Evolutionary conservation across 1,140 invertebrate genomes (phyloP).

Genomic region (Idris sp.): DNA sequence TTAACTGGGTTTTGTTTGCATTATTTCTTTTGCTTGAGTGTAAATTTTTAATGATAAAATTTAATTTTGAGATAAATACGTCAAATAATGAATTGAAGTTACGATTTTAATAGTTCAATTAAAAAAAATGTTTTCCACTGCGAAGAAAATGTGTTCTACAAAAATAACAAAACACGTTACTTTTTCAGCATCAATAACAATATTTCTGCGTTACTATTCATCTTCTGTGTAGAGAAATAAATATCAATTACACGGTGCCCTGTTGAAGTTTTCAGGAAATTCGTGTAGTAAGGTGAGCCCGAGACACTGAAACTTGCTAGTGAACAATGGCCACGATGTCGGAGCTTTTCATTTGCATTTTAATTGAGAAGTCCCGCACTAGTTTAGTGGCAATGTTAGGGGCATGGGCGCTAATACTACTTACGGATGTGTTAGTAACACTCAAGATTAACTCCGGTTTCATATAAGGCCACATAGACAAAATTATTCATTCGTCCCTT

Average conservation of each 20-base stretch:
- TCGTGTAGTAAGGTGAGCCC: constrained; percentile 76
- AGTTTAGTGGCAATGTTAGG: constrained; percentile 49
- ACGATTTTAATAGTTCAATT: too few species aligned
- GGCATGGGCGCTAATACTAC: constrained; percentile 42
- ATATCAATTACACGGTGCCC: constrained; percentile 75
- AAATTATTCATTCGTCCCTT: constrained; percentile 43
- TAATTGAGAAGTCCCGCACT: constrained; percentile 68
- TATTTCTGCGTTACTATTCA: constrained; percentile 19
- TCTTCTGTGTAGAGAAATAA: constrained; percentile 56
- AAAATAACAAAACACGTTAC: too few species aligned
- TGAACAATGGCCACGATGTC: constrained; percentile 74
- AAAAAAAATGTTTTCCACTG: too few species aligned
- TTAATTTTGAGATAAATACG: too few species aligned
- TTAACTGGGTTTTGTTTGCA: too few species aligned
- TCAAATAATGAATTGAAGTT: too few species aligned
- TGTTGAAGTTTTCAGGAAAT: constrained; percentile 76
- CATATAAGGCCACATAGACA: constrained; percentile 38
- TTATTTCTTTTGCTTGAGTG: too few species aligned
- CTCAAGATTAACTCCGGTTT: constrained; percentile 58
- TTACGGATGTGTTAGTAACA: constrained; percentile 54
- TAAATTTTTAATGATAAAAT: too few species aligned
- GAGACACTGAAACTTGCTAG: constrained; percentile 69
- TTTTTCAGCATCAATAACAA: constrained; percentile 26
- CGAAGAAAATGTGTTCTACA: too few species aligned
- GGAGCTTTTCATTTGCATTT: constrained; percentile 77